phyloP scores from a whole-genome alignment of 2,113 vertebrate genomes.

The Epinephelus lanceolatus region DNA sequence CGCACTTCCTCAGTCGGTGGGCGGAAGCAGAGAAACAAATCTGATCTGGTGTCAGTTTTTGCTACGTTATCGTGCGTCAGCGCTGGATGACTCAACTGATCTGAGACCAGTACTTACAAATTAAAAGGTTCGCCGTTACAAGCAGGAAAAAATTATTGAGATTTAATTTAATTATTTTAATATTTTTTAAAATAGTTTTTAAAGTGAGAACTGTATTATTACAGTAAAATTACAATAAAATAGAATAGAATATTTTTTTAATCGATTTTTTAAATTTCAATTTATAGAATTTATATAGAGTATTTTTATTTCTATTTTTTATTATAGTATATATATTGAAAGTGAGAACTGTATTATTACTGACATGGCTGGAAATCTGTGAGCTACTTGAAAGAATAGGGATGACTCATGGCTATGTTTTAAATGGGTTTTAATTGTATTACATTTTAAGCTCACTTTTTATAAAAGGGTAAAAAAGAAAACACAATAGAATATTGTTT shows the following conservation, averaged over 20 bases:
- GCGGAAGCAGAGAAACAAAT: background rate
- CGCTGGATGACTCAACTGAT: slow-evolving; percentile 35
- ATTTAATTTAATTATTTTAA: background rate
- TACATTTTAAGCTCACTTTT: background rate
- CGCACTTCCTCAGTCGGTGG: slow-evolving; percentile 45
- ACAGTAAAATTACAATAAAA: no score
- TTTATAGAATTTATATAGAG: no score
- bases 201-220: background rate
- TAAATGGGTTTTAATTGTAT: background rate
- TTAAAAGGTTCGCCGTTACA: background rate
- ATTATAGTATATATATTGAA: background rate
- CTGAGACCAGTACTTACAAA: slow-evolving; percentile 5
- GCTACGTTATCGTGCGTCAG: fast-evolving
- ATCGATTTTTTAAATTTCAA: no score
- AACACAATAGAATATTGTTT: background rate
- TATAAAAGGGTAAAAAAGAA: background rate
- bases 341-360: background rate
- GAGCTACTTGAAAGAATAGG: background rate
- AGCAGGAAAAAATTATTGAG: background rate
- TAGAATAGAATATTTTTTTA: no score
- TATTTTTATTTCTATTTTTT: no score
- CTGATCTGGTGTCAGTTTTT: slow-evolving; percentile 49
- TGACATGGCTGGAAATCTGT: background rate
- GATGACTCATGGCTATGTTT: background rate
- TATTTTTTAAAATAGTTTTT: background rate